A percentile compares a stretch with the other conserved stretches of the same genome.
phyloP scores from a whole-genome alignment of 2,888 invertebrate species.

The Lasioglossum malachurum region DNA sequence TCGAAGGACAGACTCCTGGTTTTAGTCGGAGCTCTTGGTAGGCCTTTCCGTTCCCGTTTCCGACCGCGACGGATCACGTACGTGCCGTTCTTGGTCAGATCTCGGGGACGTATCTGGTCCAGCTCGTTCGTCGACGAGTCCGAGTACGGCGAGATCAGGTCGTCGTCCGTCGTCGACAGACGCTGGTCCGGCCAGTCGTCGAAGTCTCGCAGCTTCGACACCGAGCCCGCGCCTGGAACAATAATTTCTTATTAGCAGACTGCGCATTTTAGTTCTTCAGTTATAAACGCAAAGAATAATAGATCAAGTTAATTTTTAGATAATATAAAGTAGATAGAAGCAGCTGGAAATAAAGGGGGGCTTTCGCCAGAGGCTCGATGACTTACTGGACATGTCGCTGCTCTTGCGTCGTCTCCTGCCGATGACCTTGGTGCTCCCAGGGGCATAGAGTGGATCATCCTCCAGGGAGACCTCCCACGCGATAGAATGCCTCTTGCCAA shows the following conservation, averaged over 20 bases:
- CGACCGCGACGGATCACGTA: constrained; percentile 92
- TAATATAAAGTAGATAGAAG: no score
- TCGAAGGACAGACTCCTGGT: constrained; percentile 86
- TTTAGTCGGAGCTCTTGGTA: constrained; percentile 87
- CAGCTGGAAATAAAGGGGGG: no score
- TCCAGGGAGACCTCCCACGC: constrained; percentile 94
- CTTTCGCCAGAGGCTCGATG: not conserved
- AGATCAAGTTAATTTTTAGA: no score
- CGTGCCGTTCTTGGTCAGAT: constrained; percentile 89
- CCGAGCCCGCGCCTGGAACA: constrained; percentile 89
- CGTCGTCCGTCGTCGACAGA: constrained; percentile 88
- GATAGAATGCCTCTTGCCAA: constrained; percentile 91
- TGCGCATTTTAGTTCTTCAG: no score
- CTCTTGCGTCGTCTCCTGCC: constrained; percentile 85
- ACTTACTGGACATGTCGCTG: constrained; percentile 85
- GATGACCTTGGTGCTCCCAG: constrained; percentile 89
- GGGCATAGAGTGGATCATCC: constrained; percentile 90
- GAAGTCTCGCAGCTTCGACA: constrained; percentile 89
- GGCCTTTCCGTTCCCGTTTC: constrained; percentile 88
- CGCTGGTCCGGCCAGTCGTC: constrained; percentile 92
- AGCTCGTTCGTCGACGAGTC: constrained; percentile 86
- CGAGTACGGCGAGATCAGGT: constrained; percentile 89
- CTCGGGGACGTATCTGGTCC: constrained; percentile 83
- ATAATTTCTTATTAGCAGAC: no score
- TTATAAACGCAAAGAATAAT: no score